These are phyloP conservation scores for Thera britannica DNA, from an alignment of 2,888 invertebrate genomes.

Conservation along the genomic window DNA sequence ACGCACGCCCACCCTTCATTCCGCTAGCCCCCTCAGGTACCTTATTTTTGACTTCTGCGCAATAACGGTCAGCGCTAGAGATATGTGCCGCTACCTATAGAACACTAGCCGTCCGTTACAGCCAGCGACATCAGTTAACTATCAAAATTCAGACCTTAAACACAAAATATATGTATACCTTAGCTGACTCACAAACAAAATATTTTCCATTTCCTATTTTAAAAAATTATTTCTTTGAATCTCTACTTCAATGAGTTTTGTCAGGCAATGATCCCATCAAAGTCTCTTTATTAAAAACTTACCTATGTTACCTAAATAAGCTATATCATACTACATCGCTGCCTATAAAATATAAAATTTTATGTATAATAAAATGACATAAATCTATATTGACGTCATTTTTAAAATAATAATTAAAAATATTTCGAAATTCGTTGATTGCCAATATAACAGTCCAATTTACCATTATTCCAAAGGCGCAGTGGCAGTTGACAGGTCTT, in stretches of 20 bases:
- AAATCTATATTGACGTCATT: not conserved
- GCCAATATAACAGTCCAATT: constrained; percentile 2
- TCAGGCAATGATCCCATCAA: no score
- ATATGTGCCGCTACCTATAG: no score
- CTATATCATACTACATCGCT: not conserved
- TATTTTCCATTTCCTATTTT: not conserved
- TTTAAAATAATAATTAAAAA: constrained; percentile 1
- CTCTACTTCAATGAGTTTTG: no score
- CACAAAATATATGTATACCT: not conserved
- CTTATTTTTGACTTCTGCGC: no score
- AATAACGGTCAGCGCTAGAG: no score
- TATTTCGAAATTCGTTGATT: constrained; percentile 6
- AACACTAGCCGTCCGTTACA: not conserved
- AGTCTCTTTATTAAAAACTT: no score
- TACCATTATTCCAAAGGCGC: constrained; percentile 7
- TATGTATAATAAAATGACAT: not conserved
- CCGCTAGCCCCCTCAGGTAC: no score
- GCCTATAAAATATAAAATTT: not conserved
- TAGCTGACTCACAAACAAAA: not conserved
- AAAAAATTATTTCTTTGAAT: not conserved
- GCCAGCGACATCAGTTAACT: not conserved
- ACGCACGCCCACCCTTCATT: no score
- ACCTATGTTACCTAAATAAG: no score
- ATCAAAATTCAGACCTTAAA: not conserved
- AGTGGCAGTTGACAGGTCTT: not conserved